A percentile compares a stretch with the other conserved stretches of the same genome.
These are phyloP conservation scores for Pterocles gutturalis DNA, from an alignment of 2,113 vertebrate species.

Conservation along the genomic window DNA sequence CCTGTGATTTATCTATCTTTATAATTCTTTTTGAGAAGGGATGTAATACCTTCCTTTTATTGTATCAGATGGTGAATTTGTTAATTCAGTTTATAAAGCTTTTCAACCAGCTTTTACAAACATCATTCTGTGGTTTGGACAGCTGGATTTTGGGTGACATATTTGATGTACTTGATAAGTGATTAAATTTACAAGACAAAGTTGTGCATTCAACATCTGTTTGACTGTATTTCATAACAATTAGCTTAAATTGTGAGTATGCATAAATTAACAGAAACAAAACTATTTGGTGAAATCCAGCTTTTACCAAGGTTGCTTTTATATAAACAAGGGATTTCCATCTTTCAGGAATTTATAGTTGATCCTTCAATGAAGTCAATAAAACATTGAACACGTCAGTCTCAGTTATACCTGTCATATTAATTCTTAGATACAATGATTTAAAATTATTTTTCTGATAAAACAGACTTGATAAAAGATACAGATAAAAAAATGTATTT, in stretches of 20 bases:
- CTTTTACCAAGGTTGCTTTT: background rate
- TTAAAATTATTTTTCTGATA: background rate
- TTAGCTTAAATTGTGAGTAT: background rate
- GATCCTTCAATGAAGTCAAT: background rate
- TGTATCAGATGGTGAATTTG: background rate
- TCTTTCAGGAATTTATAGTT: background rate
- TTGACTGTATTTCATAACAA: background rate
- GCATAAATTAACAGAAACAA: background rate
- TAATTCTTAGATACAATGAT: background rate
- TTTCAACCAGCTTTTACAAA: background rate
- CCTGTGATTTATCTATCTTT: background rate
- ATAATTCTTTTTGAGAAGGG: background rate
- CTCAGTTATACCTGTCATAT: background rate
- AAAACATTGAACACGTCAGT: accelerated
- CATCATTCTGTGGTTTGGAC: background rate
- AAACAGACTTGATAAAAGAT: background rate
- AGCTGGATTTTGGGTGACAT: background rate
- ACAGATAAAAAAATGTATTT: background rate
- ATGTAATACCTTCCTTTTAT: background rate
- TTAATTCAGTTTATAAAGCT: background rate
- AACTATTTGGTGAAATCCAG: background rate
- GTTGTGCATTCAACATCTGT: background rate
- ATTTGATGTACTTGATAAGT: background rate
- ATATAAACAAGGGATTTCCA: background rate
- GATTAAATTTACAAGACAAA: background rate